These are phyloP conservation scores for Acrocephalus scirpaceus DNA, from an alignment of 2,797 vertebrate genomes.

Conservation along the genomic window DNA sequence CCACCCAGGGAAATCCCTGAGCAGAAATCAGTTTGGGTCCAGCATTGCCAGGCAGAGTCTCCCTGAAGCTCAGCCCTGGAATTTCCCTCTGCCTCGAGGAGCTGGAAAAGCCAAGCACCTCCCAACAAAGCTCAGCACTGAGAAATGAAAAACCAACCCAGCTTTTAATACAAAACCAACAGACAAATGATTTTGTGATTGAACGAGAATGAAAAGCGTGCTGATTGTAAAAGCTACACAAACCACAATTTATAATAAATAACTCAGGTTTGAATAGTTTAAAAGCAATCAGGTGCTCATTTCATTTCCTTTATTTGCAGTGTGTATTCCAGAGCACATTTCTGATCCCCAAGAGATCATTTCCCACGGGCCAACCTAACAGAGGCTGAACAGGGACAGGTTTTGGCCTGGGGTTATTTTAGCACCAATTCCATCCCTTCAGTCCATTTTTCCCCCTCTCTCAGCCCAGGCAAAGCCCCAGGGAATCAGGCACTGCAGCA, in stretches of 20 bases:
- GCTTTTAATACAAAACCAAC: not conserved
- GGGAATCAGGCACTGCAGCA: not conserved
- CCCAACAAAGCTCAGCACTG: not conserved
- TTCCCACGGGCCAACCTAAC: not conserved
- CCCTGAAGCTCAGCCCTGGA: not conserved
- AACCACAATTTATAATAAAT: not conserved
- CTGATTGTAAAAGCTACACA: not conserved
- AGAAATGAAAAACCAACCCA: not conserved
- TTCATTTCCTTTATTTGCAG: not conserved
- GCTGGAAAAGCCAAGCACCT: not conserved
- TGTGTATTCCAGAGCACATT: not conserved
- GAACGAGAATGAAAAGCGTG: not conserved
- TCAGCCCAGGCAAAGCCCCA: not conserved
- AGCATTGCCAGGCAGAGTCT: not conserved
- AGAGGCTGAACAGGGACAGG: fast-evolving
- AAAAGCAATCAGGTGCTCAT: not conserved
- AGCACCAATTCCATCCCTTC: slow-evolving; percentile 5
- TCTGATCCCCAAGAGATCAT: not conserved
- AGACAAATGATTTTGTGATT: not conserved
- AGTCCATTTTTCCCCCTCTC: not conserved
- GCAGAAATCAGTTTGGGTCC: not conserved
- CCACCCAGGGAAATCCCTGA: not conserved
- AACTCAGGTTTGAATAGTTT: not conserved
- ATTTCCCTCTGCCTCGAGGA: not conserved
- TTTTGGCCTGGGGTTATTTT: not conserved